Evolutionary conservation across 2,797 vertebrate species (phyloP).

Genomic region (Pantherophis alleghaniensis): DNA sequence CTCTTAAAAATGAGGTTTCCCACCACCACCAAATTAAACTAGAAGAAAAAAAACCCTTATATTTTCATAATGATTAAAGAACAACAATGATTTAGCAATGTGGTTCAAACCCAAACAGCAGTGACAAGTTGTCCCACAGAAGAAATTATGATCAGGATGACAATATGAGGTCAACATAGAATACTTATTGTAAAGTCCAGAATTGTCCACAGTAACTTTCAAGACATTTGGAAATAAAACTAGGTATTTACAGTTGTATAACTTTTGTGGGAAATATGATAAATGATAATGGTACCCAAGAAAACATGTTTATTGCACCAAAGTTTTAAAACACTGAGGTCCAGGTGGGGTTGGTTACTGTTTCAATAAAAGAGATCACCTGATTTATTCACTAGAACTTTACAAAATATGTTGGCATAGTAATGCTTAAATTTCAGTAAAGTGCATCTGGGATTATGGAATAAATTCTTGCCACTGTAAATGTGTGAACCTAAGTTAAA

Average conservation of each 20-base stretch:
- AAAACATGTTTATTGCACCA: constrained; percentile 36
- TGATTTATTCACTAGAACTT: background rate
- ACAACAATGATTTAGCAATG: constrained; percentile 55
- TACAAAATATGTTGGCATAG: constrained; percentile 3
- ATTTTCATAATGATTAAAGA: constrained; percentile 44
- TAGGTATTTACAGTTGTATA: constrained; percentile 48
- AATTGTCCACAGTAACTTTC: constrained; percentile 32
- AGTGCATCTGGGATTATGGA: background rate
- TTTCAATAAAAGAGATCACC: constrained; percentile 6
- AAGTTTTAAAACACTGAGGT: constrained; percentile 39
- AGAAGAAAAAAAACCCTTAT: constrained; percentile 8
- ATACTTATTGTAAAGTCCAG: constrained; percentile 52
- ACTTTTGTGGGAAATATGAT: constrained; percentile 32
- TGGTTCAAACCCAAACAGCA: constrained; percentile 61
- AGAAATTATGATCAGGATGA: constrained; percentile 52
- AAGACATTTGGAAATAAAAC: constrained; percentile 59
- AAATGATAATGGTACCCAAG: constrained; percentile 34
- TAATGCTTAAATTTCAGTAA: background rate
- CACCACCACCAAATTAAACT: background rate
- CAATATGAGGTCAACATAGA: constrained; percentile 57
- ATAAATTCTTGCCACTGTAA: background rate
- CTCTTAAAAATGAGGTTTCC: background rate
- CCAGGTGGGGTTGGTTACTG: constrained; percentile 26
- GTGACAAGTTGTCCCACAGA: constrained; percentile 60
- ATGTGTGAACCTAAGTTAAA: background rate